Evolutionary conservation across 2,113 vertebrate species (phyloP), one percentile per base, ranked within the genome.

Genomic region (Microtus oregoni): DNA sequence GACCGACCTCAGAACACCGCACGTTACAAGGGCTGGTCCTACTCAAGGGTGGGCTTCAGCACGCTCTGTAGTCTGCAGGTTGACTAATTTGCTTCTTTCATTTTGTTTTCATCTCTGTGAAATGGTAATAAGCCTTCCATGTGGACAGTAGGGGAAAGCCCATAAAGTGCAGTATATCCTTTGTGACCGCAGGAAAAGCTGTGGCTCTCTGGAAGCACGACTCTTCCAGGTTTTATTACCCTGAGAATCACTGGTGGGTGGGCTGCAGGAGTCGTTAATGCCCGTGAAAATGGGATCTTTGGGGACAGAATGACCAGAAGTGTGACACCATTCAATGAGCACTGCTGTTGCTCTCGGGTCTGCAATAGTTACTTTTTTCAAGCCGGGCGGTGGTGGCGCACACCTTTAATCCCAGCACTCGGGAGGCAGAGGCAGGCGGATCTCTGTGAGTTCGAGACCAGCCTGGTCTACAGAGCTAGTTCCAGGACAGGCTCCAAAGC

Each of bases 11-110:
- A 13, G 65, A 75, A 4, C 26, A 58, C 19, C 6, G 12, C 41
- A 50, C 22, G 24, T 7, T 75, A 7, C 35, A 19, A 89, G 41
- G 7, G 41, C 41, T 81, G 19, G 15, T 83, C 15, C 13, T n/a
- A 89, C 88, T 88, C 65, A 55, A 55, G 8, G 6, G 17, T 15
- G 55, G 73, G 20, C 26, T 76, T 81, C 13, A 7, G 26, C 58
- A 38, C 41, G 55, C 52, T 55, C 28, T 75, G 1, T 61, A 4
- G 30, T 75, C 55, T 4, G 30, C 5, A 79, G 13, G 3, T 50
- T 91, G 75, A 20, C 52, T 83, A 85, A 65, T 79, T 91, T 72
- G 78, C 32, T 47, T 67, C 47, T 91, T 94, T 86, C 65, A 65
- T 70, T 79, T 63, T 55, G 28, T 75, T 89, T 91, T 67, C 61